Conservation (phyloP, 2,888 invertebrate genomes). For the Andrena chrysosceles region DNA sequence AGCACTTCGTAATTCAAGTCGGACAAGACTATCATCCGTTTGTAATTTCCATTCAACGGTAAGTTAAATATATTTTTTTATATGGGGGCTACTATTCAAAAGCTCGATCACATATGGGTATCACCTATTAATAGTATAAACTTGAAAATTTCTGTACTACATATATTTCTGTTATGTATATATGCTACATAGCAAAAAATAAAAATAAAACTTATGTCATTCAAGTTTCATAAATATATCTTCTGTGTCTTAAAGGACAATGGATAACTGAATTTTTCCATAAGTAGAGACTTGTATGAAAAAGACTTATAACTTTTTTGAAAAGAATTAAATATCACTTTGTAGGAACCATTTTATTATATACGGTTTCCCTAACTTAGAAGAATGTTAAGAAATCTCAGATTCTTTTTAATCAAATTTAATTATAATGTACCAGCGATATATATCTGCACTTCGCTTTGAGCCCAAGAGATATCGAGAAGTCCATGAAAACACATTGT, state of each 20-base stretch:
- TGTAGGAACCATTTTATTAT: neutral
- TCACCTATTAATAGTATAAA: neutral
- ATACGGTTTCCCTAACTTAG: neutral
- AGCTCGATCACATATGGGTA: neutral
- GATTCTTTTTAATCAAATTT: neutral
- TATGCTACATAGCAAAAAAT: neutral
- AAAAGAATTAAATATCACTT: neutral
- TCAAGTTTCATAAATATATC: neutral
- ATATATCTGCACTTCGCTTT: too few relatives aligned
- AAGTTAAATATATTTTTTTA: conserved; percentile 18
- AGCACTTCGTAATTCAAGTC: conserved; percentile 31
- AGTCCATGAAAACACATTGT: too few relatives aligned
- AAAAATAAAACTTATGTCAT: neutral
- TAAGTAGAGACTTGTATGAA: neutral
- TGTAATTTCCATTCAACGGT: conserved; percentile 49
- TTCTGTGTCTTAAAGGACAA: neutral
- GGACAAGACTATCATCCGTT: conserved; percentile 21
- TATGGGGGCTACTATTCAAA: neutral
- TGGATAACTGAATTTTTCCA: neutral
- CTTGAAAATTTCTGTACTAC: neutral
- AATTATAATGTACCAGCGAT: neutral
- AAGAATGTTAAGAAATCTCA: neutral
- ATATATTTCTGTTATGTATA: neutral
- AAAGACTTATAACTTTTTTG: neutral
- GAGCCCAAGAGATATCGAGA: too few relatives aligned